Evolutionary conservation across 2,888 invertebrate genomes (phyloP).

Genomic region (Rotaria macrura): DNA sequence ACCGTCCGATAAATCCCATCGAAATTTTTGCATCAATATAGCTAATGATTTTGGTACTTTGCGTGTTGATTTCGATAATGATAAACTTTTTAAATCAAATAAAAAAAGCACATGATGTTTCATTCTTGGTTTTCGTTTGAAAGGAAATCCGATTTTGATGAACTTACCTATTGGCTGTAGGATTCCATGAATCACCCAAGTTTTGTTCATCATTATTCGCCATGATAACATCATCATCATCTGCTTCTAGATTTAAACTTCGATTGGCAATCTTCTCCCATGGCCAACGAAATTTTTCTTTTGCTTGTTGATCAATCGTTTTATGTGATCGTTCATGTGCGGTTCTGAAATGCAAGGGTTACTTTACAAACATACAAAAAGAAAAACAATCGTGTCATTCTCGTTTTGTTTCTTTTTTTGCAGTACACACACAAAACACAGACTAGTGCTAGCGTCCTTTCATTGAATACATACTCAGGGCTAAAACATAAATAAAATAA

Average conservation of each 20-base stretch:
- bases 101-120: not conserved
- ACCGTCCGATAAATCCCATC: constrained; percentile 38
- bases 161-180: not conserved
- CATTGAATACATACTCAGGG: not conserved
- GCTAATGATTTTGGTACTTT: not conserved
- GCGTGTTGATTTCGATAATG: not conserved
- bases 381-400: too few relatives aligned
- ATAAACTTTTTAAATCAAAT: not conserved
- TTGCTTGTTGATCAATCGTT: constrained; percentile 40
- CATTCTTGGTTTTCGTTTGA: too few relatives aligned
- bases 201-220: constrained; percentile 37
- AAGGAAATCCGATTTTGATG: not conserved
- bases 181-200: not conserved
- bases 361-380: not conserved
- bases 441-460: not conserved
- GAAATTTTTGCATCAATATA: constrained; percentile 25
- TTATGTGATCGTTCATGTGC: constrained; percentile 43
- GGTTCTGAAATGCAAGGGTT: constrained; percentile 34
- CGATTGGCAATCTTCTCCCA: constrained; percentile 46
- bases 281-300: constrained; percentile 45
- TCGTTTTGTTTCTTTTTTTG: not conserved
- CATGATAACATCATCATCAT: constrained; percentile 39
- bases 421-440: not conserved
- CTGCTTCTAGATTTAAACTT: constrained; percentile 36
- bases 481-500: not conserved